These are phyloP conservation scores for Distichodus sexfasciatus DNA, from an alignment of 2,797 vertebrate genomes.

Conservation along the genomic window DNA sequence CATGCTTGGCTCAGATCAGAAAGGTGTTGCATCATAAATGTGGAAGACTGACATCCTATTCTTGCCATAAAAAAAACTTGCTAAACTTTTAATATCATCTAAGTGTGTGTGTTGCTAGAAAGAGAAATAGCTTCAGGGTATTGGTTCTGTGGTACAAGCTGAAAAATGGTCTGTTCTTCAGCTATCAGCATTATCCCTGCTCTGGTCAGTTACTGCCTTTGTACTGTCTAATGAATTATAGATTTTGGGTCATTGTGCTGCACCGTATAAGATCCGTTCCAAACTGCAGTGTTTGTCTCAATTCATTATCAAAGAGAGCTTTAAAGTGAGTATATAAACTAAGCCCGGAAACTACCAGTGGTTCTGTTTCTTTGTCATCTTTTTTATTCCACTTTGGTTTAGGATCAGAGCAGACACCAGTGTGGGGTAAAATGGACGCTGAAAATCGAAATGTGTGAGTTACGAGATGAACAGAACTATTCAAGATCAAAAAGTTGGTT, in stretches of 20 bases:
- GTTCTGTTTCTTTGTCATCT: constrained; percentile 20
- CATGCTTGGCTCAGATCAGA: too few species aligned
- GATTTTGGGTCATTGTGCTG: constrained; percentile 22
- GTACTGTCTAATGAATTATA: constrained; percentile 21
- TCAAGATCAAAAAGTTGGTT: too few species aligned
- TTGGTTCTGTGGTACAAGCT: background rate
- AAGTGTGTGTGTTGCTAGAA: background rate
- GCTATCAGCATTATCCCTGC: background rate
- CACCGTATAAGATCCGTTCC: background rate
- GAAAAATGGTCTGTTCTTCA: background rate
- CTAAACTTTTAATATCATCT: background rate
- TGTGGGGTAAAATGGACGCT: too few species aligned
- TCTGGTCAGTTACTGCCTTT: background rate
- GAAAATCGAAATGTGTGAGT: too few species aligned
- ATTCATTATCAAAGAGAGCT: background rate
- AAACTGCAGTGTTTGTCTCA: constrained; percentile 29
- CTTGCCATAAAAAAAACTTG: too few species aligned
- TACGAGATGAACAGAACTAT: too few species aligned
- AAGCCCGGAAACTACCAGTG: constrained; percentile 19
- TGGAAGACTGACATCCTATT: too few species aligned
- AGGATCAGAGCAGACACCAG: too few species aligned
- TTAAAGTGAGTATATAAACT: constrained; percentile 27
- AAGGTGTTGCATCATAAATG: too few species aligned
- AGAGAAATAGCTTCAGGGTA: background rate
- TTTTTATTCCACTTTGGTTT: background rate